Conservation (phyloP, 2,113 vertebrate species). For the Pterocles orientalis region DNA sequence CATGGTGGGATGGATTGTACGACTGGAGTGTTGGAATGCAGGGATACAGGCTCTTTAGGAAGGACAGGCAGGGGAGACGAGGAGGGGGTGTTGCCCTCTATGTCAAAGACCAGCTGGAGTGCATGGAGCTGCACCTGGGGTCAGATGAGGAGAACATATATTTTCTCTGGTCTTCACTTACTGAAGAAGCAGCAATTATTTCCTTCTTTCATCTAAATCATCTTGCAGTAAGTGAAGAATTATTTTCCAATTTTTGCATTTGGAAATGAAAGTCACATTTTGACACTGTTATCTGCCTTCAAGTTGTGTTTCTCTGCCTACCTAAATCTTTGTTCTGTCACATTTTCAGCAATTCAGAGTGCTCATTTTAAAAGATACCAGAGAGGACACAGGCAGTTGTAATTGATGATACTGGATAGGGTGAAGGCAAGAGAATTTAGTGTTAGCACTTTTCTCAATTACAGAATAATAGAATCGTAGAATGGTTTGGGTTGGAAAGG, state of each 20-base stretch:
- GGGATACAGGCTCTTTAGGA: no score
- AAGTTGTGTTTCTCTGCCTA: not conserved
- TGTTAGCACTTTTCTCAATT: not conserved
- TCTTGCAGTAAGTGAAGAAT: not conserved
- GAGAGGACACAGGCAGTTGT: not conserved
- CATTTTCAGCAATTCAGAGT: not conserved
- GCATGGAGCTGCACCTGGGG: no score
- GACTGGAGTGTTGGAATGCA: no score
- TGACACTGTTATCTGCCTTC: not conserved
- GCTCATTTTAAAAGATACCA: not conserved
- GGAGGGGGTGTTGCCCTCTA: no score
- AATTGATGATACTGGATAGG: not conserved
- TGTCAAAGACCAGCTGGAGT: no score
- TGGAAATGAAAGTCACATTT: constrained; percentile 25
- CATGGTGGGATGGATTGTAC: no score
- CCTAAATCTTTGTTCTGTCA: not conserved
- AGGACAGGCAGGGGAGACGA: no score
- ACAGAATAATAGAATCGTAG: no score
- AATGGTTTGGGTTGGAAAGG: no score
- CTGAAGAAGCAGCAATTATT: not conserved
- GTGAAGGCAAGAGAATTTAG: not conserved
- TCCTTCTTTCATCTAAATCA: not conserved
- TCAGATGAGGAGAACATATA: no score
- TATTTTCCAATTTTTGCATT: constrained; percentile 27
- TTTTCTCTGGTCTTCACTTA: not conserved